These are phyloP conservation scores for Arnoldichthys spilopterus DNA, from an alignment of 2,797 vertebrate species.

Conservation along the genomic window DNA sequence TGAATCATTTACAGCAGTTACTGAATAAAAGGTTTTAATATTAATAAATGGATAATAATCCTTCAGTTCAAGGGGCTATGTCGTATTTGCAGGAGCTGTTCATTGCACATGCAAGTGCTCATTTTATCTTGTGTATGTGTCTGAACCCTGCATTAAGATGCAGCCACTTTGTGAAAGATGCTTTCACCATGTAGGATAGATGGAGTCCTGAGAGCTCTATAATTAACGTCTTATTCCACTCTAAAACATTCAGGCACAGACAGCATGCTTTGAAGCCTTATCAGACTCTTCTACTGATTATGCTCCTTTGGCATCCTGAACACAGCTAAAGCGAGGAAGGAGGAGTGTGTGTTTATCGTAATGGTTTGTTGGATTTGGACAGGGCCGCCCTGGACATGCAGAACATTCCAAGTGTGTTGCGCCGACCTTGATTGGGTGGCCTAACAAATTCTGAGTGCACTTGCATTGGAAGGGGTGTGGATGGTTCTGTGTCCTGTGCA, in stretches of 20 bases:
- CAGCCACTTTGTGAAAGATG: not conserved
- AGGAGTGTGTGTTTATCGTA: slow-evolving; percentile 23
- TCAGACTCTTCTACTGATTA: slow-evolving; percentile 18
- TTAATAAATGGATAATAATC: too few species aligned
- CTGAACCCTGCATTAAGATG: not conserved
- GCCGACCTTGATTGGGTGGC: slow-evolving; percentile 6
- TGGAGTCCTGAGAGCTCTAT: not conserved
- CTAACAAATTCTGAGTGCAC: not conserved
- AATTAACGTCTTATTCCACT: not conserved
- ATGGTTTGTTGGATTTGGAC: slow-evolving; percentile 5
- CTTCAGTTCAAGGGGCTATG: not conserved
- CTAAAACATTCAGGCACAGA: not conserved
- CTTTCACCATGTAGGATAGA: not conserved
- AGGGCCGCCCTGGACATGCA: not conserved
- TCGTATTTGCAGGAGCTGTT: not conserved
- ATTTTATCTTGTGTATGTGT: not conserved
- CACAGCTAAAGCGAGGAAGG: not conserved
- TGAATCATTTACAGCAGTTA: too few species aligned
- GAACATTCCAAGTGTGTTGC: not conserved
- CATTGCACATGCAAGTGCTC: not conserved
- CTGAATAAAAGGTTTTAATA: too few species aligned
- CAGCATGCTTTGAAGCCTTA: slow-evolving; percentile 18
- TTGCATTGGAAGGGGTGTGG: not conserved
- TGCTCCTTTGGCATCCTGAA: slow-evolving; percentile 6
- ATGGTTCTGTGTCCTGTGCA: not conserved